phyloP scores from a whole-genome alignment of 1,140 invertebrate species.

The Caenorhabditis tropicalis region DNA sequence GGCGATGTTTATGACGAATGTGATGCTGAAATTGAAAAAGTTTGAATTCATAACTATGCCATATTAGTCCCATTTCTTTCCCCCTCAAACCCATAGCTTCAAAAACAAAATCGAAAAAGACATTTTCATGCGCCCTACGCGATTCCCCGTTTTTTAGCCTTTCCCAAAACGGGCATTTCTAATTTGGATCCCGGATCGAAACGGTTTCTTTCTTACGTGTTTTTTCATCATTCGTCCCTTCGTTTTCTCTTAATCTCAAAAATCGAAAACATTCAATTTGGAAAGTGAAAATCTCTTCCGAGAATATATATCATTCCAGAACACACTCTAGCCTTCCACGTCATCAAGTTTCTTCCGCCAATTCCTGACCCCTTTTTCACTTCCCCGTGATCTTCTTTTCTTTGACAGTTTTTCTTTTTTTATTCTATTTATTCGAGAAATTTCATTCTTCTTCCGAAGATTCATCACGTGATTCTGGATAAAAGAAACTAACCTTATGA shows the following conservation, averaged over 20 bases:
- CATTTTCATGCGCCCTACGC: too few relatives aligned
- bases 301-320: background rate
- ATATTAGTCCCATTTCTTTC: too few relatives aligned
- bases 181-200: background rate
- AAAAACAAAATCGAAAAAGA: too few relatives aligned
- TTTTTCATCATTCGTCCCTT: background rate
- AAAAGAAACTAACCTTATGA: background rate
- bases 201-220: background rate
- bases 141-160: too few relatives aligned
- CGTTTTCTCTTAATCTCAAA: background rate
- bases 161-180: too few relatives aligned
- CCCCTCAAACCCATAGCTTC: too few relatives aligned
- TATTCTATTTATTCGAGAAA: background rate
- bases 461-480: background rate
- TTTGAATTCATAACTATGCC: too few relatives aligned
- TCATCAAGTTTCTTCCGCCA: constrained; percentile 38
- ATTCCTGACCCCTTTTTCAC: constrained; percentile 28
- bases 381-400: background rate
- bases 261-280: too few relatives aligned
- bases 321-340: constrained; percentile 24
- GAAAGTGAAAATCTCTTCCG: too few relatives aligned
- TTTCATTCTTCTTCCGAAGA: background rate
- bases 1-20: constrained; percentile 43
- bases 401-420: background rate
- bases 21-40: constrained; percentile 45